phyloP scores from a whole-genome alignment of 2,797 vertebrate genomes.

The Oceanodroma leucorhoa region DNA sequence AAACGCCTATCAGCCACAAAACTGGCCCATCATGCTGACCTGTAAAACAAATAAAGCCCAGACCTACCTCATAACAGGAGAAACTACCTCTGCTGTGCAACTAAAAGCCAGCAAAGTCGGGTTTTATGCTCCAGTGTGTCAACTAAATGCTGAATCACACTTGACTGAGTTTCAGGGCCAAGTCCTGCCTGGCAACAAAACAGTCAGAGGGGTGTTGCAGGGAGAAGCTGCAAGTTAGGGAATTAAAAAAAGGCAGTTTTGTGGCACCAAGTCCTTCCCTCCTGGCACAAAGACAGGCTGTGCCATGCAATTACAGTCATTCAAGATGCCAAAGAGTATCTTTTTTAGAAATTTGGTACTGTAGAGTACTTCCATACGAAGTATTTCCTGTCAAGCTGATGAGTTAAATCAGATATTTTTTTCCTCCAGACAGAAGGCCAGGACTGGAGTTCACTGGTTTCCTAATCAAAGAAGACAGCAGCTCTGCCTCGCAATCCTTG shows the following conservation, averaged over 20 bases:
- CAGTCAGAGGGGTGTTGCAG: rapidly evolving
- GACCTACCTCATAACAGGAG: not conserved
- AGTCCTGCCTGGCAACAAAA: not conserved
- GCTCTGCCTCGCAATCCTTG: not conserved
- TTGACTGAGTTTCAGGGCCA: not conserved
- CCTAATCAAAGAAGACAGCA: not conserved
- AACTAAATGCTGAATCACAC: slow-evolving; percentile 23
- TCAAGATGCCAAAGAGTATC: not conserved
- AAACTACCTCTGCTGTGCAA: not conserved
- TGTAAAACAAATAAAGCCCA: slow-evolving; percentile 28
- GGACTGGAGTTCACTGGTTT: not conserved
- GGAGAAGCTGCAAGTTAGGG: not conserved
- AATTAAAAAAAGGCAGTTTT: not conserved
- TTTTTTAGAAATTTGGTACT: not conserved
- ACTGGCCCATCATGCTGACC: not conserved
- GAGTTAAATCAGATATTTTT: not conserved
- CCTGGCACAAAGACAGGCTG: not conserved
- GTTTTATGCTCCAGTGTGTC: not conserved
- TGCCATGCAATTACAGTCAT: not conserved
- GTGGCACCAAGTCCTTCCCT: not conserved
- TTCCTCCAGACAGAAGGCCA: not conserved
- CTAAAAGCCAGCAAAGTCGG: not conserved
- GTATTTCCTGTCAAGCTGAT: not conserved
- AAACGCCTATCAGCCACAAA: not conserved
- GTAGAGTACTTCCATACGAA: not conserved